Evolutionary conservation across 2,888 invertebrate species (phyloP).

Genomic region (Copidosoma aretas): DNA sequence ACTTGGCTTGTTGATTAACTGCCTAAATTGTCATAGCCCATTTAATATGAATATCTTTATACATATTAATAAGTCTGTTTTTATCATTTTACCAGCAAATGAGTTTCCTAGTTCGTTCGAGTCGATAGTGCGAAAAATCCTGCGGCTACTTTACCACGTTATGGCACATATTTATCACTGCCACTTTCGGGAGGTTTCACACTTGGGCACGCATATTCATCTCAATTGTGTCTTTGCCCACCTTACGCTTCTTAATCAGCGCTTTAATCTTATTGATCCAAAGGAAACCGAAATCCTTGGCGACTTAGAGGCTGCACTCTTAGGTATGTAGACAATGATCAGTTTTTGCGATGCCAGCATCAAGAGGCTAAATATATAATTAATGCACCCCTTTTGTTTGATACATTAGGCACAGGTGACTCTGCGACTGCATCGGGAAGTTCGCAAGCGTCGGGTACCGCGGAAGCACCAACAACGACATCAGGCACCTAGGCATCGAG

Average conservation of each 20-base stretch:
- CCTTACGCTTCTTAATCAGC: slow-evolving; percentile 83
- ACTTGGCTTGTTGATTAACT: background rate
- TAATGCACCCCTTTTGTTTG: background rate
- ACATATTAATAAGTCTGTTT: slow-evolving; percentile 40
- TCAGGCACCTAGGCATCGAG: slow-evolving; percentile 41
- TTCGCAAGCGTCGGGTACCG: slow-evolving; percentile 52
- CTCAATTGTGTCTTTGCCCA: slow-evolving; percentile 97
- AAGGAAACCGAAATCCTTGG: slow-evolving; percentile 95
- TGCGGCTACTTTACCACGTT: slow-evolving; percentile 96
- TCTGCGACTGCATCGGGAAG: slow-evolving; percentile 53
- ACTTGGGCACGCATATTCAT: slow-evolving; percentile 93
- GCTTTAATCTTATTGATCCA: slow-evolving; percentile 91
- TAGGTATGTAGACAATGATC: slow-evolving; percentile 50
- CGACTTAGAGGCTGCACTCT: slow-evolving; percentile 85
- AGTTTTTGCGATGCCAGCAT: background rate
- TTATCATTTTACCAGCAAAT: slow-evolving; percentile 71
- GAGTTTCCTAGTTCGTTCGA: slow-evolving; percentile 95
- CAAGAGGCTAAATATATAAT: background rate
- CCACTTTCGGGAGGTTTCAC: slow-evolving; percentile 94
- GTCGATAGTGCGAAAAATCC: slow-evolving; percentile 93
- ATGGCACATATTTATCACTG: slow-evolving; percentile 97
- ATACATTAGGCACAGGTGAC: slow-evolving; percentile 50
- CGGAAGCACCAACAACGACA: slow-evolving; percentile 49
- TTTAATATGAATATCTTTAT: slow-evolving; percentile 6
- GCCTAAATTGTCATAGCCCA: too few species aligned